A percentile compares a stretch with the other conserved stretches of the same genome.
These are phyloP conservation scores for Allophyes oxyacanthae DNA, from an alignment of 2,888 invertebrate species.

Conservation along the genomic window DNA sequence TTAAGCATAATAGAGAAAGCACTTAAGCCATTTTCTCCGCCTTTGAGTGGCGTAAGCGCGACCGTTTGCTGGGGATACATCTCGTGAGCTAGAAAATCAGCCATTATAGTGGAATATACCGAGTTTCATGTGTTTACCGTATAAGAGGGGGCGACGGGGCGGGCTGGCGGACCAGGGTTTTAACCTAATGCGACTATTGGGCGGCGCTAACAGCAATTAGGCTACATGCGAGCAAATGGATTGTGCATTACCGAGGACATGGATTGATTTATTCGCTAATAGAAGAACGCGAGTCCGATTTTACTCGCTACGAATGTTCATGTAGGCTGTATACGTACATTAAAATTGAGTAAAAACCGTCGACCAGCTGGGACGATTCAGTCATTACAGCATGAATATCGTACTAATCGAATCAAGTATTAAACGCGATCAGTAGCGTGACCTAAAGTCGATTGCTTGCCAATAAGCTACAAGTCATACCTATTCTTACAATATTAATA, in stretches of 20 bases:
- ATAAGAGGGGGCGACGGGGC: constrained; percentile 61
- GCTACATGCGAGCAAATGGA: constrained; percentile 86
- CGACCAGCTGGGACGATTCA: constrained; percentile 74
- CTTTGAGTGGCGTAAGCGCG: constrained; percentile 89
- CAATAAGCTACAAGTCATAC: constrained; percentile 65
- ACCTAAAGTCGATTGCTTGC: constrained; percentile 71
- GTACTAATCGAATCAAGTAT: constrained; percentile 68
- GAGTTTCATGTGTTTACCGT: constrained; percentile 68
- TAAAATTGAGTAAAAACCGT: constrained; percentile 52
- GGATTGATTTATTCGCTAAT: constrained; percentile 85
- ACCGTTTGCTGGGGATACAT: constrained; percentile 85
- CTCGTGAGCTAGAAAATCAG: constrained; percentile 88
- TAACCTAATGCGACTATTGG: constrained; percentile 85
- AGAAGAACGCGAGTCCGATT: constrained; percentile 61
- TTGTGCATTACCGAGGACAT: constrained; percentile 86
- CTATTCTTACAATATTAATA: constrained; percentile 74
- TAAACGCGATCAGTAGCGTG: constrained; percentile 73
- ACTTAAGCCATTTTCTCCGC: constrained; percentile 90
- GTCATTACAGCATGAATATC: constrained; percentile 76
- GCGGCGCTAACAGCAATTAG: constrained; percentile 88
- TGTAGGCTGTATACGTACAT: constrained; percentile 59
- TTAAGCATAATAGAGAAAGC: constrained; percentile 89
- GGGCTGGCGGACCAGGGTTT: constrained; percentile 73
- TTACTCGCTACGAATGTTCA: constrained; percentile 17
- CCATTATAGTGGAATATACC: constrained; percentile 83